Conservation (phyloP, 1,140 invertebrate species). For the Aleiodes sp. region DNA sequence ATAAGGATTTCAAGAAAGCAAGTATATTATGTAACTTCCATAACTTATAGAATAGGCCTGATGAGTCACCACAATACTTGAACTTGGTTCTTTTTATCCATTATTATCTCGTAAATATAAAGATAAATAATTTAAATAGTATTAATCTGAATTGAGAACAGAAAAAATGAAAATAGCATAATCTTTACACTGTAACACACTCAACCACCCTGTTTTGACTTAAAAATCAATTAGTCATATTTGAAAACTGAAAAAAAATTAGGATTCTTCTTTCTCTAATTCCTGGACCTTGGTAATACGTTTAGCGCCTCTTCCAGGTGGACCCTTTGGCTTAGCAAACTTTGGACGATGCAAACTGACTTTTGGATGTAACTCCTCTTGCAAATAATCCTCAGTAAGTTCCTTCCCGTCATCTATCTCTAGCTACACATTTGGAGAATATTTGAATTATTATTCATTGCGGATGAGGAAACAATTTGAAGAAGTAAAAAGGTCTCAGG, state of each 20-base stretch:
- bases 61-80: conserved; percentile 20
- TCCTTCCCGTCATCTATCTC: conserved; percentile 92
- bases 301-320: conserved; percentile 89
- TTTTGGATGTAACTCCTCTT: conserved; percentile 95
- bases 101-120: not conserved
- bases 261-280: conserved; percentile 46
- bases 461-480: conserved; percentile 26
- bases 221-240: conserved; percentile 20
- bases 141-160: not conserved
- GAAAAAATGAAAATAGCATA: conserved; percentile 9
- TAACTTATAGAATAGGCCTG: conserved; percentile 50
- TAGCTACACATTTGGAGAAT: conserved; percentile 72
- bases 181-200: not conserved
- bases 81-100: not conserved
- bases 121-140: conserved; percentile 14
- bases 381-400: conserved; percentile 87
- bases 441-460: conserved; percentile 39
- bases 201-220: conserved; percentile 10
- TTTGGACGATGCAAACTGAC: conserved; percentile 88
- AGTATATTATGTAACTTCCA: not conserved
- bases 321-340: conserved; percentile 95
- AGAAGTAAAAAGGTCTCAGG: conserved; percentile 35
- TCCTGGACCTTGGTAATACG: conserved; percentile 81
- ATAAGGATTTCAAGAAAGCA: not conserved
- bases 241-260: conserved; percentile 35